These are phyloP conservation scores for Hyles vespertilio DNA, from an alignment of 1,140 invertebrate species.

Conservation along the genomic window DNA sequence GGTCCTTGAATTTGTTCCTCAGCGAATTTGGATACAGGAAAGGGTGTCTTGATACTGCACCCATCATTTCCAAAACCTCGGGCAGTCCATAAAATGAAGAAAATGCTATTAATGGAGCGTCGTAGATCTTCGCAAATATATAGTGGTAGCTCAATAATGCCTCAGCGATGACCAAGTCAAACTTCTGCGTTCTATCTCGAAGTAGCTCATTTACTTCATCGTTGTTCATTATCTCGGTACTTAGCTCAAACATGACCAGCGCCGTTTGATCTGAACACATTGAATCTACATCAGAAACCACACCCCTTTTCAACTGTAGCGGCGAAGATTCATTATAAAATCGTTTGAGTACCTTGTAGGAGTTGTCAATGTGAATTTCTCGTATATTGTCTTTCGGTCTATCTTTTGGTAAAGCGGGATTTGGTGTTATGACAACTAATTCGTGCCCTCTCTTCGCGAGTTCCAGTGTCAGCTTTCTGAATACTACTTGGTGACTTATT, in stretches of 20 bases:
- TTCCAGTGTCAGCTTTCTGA: neutral
- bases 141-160: neutral
- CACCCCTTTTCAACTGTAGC: neutral
- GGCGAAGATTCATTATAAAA: neutral
- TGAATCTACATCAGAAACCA: conserved; percentile 22
- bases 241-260: neutral
- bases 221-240: neutral
- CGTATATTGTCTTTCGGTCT: neutral
- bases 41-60: neutral
- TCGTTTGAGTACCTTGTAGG: neutral
- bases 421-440: conserved; percentile 1
- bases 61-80: neutral
- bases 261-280: conserved; percentile 3
- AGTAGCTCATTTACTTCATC: neutral
- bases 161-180: conserved; percentile 8
- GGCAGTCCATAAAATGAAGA: conserved; percentile 2
- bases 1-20: neutral
- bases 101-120: conserved; percentile 9
- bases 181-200: conserved; percentile 4
- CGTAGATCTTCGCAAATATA: conserved; percentile 1
- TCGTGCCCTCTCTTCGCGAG: neutral
- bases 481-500: conserved; percentile 2
- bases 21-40: neutral
- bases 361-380: neutral
- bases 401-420: neutral